phyloP scores from a whole-genome alignment of 2,888 invertebrate species.

The Hanleya hanleyi region DNA sequence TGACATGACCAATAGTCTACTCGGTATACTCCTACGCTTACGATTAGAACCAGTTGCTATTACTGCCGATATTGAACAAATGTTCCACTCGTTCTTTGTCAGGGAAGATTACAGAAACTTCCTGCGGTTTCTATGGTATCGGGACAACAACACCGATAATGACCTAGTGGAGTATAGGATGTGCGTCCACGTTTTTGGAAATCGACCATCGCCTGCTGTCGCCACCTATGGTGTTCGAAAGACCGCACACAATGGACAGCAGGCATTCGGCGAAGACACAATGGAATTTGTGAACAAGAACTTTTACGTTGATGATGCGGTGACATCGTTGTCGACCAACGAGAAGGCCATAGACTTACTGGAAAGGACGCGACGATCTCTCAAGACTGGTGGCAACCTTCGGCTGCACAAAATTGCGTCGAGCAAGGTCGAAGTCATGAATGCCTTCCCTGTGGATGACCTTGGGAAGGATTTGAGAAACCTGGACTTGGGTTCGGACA shows the following conservation, averaged over 20 bases:
- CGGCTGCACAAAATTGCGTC: conserved; percentile 45
- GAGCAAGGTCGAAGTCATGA: conserved; percentile 35
- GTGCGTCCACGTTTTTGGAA: conserved; percentile 33
- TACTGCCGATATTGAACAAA: conserved; percentile 25
- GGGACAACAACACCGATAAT: conserved; percentile 15
- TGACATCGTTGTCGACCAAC: conserved; percentile 25
- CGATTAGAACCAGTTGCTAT: too few relatives aligned
- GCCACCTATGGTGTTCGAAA: conserved; percentile 17
- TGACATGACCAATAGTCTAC: too few relatives aligned
- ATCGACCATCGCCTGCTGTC: conserved; percentile 21
- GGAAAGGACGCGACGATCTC: conserved; percentile 31
- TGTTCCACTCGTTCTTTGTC: conserved; percentile 24
- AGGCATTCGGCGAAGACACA: conserved; percentile 22
- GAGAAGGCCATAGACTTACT: conserved; percentile 32
- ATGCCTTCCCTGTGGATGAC: conserved; percentile 35
- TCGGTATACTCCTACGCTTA: too few relatives aligned
- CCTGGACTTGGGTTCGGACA: conserved; percentile 29
- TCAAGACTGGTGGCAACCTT: conserved; percentile 29
- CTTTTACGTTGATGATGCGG: conserved; percentile 45
- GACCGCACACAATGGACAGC: conserved; percentile 12
- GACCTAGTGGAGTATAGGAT: conserved; percentile 22
- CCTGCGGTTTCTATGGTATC: conserved; percentile 21
- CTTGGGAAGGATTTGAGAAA: conserved; percentile 34
- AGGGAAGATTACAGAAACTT: conserved; percentile 16
- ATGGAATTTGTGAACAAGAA: conserved; percentile 28